These are phyloP conservation scores for Laterallus jamaicensis DNA, from an alignment of 2,113 vertebrate species.

Conservation along the genomic window DNA sequence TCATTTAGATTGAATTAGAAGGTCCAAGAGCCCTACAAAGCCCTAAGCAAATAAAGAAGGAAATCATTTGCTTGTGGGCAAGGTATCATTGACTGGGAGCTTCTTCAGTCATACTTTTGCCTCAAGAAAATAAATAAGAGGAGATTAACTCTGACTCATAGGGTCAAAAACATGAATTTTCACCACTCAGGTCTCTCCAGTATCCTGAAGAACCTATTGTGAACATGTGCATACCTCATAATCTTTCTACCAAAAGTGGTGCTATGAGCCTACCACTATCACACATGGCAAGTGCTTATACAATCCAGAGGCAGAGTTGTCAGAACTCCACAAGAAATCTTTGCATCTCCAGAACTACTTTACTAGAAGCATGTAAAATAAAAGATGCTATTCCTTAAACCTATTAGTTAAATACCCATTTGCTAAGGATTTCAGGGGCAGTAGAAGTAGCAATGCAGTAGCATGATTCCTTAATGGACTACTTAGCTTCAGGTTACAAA, in stretches of 20 bases:
- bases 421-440: neutral
- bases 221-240: neutral
- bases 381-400: neutral
- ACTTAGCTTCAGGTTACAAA: neutral
- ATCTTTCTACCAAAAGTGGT: neutral
- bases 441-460: neutral
- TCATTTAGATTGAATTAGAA: neutral
- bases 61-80: neutral
- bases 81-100: neutral
- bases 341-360: neutral
- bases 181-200: neutral
- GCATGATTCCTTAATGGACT: neutral
- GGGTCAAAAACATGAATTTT: neutral
- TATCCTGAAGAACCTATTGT: neutral
- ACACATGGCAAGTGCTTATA: neutral
- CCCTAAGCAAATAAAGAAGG: neutral
- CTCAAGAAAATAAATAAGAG: neutral
- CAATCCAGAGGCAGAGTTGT: neutral
- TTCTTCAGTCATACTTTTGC: neutral
- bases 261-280: neutral
- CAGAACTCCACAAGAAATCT: rapidly evolving
- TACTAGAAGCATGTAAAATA: neutral
- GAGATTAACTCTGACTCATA: neutral
- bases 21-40: neutral
- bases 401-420: neutral